Base-by-base conservation (phyloP, 2,888 invertebrate genomes). In the Microdon myrmicae region DNA sequence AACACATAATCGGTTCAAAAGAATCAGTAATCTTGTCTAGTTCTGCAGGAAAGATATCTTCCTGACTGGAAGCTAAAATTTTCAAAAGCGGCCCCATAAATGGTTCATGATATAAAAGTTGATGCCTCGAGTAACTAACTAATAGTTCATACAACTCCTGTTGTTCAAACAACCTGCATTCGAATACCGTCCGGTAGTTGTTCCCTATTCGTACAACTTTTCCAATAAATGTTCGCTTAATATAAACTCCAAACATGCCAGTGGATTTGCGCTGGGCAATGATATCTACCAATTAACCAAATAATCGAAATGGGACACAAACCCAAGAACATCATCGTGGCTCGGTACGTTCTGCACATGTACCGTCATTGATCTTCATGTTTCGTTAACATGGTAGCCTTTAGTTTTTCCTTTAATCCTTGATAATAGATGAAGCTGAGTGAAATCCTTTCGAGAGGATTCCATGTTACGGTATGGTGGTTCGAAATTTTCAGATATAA, bases 261-360 rank as follows among this genome's bases (percentile, higher is more conserved):
- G 84, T 4, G 86, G 83, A 80, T 77, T 76, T n/a, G 58, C 34
- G 9, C 45, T 56, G 4, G 79, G 78, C 55, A 79, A 64, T 7
- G 71, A 68, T 17, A 79, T 72, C 61, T 81, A 78, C 73, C 82
- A 78, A 61, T 86, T 90, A 2, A 90, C 87, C 87, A 96, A 88
- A 79, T 94, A 94, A 75, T 94, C 94, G 72, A 96, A 81, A 74
- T 95, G 94, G 76, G 92, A 94, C 13, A 94, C 90, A 34, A 96
- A 94, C 19, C 90, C 90, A 26, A 93, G 83, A 2, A 95, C 90
- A 79, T 95, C 95, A 76, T 96, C 95, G 73, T 91, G 89, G 60
- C 80, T 82, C 22, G 87, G 86, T 70, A 83, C 75, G 73, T 82
- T 77, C 23, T 80, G 77, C 34, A 77, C 82, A 82, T 85, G 70